Conservation (phyloP, 2,113 vertebrate species). For the Lagopus muta region DNA sequence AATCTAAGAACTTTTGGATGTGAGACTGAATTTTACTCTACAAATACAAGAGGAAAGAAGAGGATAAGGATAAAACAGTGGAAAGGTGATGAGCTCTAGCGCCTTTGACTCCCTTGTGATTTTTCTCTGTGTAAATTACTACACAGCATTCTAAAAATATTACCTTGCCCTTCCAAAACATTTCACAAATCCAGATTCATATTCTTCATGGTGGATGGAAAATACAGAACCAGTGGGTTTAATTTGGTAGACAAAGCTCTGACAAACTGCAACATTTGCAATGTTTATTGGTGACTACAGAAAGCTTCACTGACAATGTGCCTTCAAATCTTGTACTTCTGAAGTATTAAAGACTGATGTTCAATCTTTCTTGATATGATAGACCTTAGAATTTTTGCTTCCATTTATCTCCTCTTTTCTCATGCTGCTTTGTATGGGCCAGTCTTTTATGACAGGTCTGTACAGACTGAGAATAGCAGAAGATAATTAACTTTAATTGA, state of each 20-base stretch:
- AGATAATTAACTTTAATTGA: conserved; percentile 39
- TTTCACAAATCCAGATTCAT: neutral
- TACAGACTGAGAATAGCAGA: neutral
- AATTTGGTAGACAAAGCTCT: neutral
- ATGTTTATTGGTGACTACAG: neutral
- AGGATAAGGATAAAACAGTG: accelerated
- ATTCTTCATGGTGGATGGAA: neutral
- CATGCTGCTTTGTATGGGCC: neutral
- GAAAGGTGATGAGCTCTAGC: neutral
- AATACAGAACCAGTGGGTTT: neutral
- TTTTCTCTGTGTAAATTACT: neutral
- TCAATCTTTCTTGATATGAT: neutral
- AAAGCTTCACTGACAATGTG: neutral
- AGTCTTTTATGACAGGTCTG: neutral
- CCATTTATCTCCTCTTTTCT: neutral
- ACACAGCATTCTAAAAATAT: neutral
- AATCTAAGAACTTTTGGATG: neutral
- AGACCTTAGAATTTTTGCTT: neutral
- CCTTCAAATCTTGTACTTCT: neutral
- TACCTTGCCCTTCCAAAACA: neutral
- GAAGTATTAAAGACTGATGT: neutral
- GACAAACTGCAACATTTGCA: neutral
- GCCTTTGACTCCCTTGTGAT: accelerated
- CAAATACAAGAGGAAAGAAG: neutral
- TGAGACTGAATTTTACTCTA: neutral